Evolutionary conservation across 2,888 invertebrate species (phyloP).

Genomic region (Brassicogethes aeneus): DNA sequence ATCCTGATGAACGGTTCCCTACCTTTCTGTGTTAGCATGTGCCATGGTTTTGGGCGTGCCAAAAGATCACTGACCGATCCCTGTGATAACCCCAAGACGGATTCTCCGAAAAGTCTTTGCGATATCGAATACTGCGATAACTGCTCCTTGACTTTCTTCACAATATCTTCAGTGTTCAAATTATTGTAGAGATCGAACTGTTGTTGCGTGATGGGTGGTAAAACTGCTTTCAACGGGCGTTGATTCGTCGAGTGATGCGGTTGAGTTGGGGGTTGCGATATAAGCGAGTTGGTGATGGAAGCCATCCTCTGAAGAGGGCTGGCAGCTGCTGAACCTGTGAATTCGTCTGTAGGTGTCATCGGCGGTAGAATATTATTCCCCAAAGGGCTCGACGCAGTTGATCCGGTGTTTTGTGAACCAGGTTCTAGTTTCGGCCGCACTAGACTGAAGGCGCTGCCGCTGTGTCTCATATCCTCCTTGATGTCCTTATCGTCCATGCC

Average conservation of each 20-base stretch:
- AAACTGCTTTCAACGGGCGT: slow-evolving; percentile 88
- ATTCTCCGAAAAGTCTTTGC: slow-evolving; percentile 96
- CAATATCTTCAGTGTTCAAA: slow-evolving; percentile 97
- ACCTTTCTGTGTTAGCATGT: slow-evolving; percentile 96
- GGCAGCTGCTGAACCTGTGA: slow-evolving; percentile 71
- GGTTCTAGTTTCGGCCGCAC: slow-evolving; percentile 79
- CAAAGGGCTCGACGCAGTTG: slow-evolving; percentile 74
- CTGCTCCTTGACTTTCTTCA: slow-evolving; percentile 91
- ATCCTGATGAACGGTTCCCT: slow-evolving; percentile 95
- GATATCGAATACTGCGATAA: slow-evolving; percentile 94
- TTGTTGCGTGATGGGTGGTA: slow-evolving; percentile 97
- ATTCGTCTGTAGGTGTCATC: slow-evolving; percentile 72
- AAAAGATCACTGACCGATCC: slow-evolving; percentile 96
- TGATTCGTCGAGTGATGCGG: slow-evolving; percentile 77
- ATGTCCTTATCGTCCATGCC: slow-evolving; percentile 53
- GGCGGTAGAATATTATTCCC: slow-evolving; percentile 82
- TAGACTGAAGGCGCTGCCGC: slow-evolving; percentile 78
- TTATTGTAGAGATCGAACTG: slow-evolving; percentile 98
- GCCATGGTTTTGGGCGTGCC: slow-evolving; percentile 98
- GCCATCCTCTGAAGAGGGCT: slow-evolving; percentile 97
- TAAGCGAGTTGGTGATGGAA: slow-evolving; percentile 93
- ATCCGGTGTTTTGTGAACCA: slow-evolving; percentile 59
- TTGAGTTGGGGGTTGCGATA: slow-evolving; percentile 81
- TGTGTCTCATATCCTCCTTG: slow-evolving; percentile 52
- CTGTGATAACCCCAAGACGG: slow-evolving; percentile 91